Conservation (phyloP, 2,113 vertebrate species). For the Mormoops blainvillei region DNA sequence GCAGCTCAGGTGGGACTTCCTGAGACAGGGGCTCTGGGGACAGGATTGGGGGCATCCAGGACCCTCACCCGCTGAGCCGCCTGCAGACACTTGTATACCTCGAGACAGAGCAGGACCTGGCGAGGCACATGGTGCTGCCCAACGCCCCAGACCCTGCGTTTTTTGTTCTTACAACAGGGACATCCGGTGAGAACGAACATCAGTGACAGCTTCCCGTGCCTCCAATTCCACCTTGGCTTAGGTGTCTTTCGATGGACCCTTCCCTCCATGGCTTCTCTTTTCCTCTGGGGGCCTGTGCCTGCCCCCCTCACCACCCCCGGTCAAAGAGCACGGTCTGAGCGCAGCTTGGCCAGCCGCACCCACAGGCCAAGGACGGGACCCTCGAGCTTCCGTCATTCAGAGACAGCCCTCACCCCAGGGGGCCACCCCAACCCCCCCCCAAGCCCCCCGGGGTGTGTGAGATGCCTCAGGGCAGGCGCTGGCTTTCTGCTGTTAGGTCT, state of each 20-base stretch:
- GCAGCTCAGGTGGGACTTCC: not conserved
- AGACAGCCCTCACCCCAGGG: no score
- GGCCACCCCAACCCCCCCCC: not conserved
- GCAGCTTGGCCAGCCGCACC: not conserved
- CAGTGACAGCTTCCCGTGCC: not conserved
- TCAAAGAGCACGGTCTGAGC: rapidly evolving
- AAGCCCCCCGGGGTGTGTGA: not conserved
- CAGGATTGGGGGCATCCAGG: not conserved
- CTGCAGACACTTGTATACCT: rapidly evolving
- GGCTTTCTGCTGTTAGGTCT: not conserved
- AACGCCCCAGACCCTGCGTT: not conserved
- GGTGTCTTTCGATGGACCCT: not conserved
- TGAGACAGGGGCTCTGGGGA: not conserved
- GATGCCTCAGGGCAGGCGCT: not conserved
- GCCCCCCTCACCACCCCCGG: not conserved
- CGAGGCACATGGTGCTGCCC: rapidly evolving
- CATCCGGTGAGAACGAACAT: not conserved
- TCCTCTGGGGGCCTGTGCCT: not conserved
- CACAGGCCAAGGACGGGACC: not conserved
- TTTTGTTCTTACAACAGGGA: not conserved
- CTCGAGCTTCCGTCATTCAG: not conserved
- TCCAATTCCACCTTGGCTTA: not conserved
- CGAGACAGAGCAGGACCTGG: not conserved
- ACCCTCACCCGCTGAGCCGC: not conserved
- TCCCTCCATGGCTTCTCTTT: not conserved